Evolutionary conservation across 2,113 vertebrate genomes (phyloP).

Genomic region (Paramisgurnus dabryanus): DNA sequence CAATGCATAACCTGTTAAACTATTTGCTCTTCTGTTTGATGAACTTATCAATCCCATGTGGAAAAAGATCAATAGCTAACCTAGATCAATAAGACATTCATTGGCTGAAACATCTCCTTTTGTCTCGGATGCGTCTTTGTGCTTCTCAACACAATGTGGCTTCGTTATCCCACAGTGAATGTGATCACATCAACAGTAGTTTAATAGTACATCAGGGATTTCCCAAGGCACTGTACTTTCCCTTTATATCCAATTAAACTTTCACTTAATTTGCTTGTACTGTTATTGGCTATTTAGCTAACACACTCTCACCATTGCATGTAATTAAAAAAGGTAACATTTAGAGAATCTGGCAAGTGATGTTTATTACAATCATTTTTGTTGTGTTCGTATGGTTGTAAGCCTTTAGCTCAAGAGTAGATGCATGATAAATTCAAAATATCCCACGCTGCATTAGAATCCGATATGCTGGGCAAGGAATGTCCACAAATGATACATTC

Average conservation of each 20-base stretch:
- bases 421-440: constrained; percentile 10
- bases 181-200: constrained; percentile 67
- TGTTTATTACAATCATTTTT: not conserved
- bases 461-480: not conserved
- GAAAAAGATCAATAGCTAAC: constrained; percentile 57
- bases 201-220: constrained; percentile 56
- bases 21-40: not conserved
- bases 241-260: constrained; percentile 11
- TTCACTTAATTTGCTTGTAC: constrained; percentile 10
- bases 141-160: constrained; percentile 30
- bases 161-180: constrained; percentile 20
- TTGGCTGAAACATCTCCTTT: constrained; percentile 9
- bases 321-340: not conserved
- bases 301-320: not conserved
- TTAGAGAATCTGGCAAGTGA: not conserved
- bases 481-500: not conserved
- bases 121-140: constrained; percentile 46
- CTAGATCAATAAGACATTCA: constrained; percentile 13
- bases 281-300: not conserved
- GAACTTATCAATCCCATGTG: constrained; percentile 54
- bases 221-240: constrained; percentile 59
- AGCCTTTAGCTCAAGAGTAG: not conserved
- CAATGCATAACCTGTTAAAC: not conserved
- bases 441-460: not conserved
- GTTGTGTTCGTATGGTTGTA: not conserved